phyloP scores from a whole-genome alignment of 1,140 invertebrate genomes.

The Drosophila arawakana region DNA sequence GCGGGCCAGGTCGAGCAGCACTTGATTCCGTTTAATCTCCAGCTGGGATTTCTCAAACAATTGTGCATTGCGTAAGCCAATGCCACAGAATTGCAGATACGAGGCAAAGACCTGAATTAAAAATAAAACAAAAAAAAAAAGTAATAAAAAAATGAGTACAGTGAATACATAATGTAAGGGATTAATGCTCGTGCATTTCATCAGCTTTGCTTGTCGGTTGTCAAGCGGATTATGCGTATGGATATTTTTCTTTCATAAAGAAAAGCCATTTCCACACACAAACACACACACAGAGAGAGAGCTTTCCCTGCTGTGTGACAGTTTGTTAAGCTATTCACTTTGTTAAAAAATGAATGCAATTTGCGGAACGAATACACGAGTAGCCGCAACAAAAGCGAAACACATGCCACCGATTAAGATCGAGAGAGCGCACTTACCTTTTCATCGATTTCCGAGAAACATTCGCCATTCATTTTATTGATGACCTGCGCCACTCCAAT shows the following conservation, averaged over 20 bases:
- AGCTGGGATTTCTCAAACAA: slow-evolving; percentile 96
- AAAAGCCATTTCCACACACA: slow-evolving; percentile 27
- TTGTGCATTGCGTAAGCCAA: slow-evolving; percentile 96
- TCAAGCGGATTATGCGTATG: slow-evolving; percentile 21
- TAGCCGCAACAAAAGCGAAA: not conserved
- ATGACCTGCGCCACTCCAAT: slow-evolving; percentile 98
- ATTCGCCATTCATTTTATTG: slow-evolving; percentile 94
- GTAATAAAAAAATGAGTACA: not conserved
- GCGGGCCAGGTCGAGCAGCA: slow-evolving; percentile 95
- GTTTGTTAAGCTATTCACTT: slow-evolving; percentile 61
- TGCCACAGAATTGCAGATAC: slow-evolving; percentile 98
- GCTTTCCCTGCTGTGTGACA: slow-evolving; percentile 39
- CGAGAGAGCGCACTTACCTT: slow-evolving; percentile 85
- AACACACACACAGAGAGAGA: not conserved
- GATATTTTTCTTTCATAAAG: slow-evolving; percentile 21
- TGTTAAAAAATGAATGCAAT: slow-evolving; percentile 79
- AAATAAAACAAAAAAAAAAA: too few species aligned
- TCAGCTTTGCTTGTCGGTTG: slow-evolving; percentile 17
- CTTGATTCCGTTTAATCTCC: slow-evolving; percentile 97
- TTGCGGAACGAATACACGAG: slow-evolving; percentile 20
- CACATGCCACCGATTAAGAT: slow-evolving; percentile 14
- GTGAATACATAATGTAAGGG: not conserved
- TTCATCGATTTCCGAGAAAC: slow-evolving; percentile 94
- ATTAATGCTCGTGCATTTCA: slow-evolving; percentile 8
- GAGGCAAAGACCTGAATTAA: slow-evolving; percentile 90